Percentiles rank a stretch among this genome's conserved stretches.
Evolutionary conservation across 2,797 vertebrate species (phyloP).

Genomic region (Coreius guichenoti): DNA sequence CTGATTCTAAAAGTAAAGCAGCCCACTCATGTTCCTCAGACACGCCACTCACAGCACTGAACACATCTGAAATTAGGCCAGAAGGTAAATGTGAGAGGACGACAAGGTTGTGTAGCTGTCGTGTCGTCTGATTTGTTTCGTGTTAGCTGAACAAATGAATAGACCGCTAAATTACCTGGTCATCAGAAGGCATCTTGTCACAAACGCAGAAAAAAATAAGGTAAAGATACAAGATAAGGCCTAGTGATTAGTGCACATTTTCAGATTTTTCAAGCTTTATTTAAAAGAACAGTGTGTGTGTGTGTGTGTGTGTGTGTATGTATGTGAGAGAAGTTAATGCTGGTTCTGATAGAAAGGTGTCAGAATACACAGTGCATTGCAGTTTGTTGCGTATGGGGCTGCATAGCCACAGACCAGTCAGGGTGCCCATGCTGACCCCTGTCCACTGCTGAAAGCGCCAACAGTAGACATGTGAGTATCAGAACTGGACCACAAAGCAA

Average conservation of each 20-base stretch:
- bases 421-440: no score
- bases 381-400: no score
- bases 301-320: background rate
- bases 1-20: slow-evolving; percentile 55
- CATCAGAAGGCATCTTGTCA: slow-evolving; percentile 15
- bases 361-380: no score
- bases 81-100: slow-evolving; percentile 27
- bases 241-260: background rate
- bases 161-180: slow-evolving; percentile 27
- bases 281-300: background rate
- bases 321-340: no score
- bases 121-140: background rate
- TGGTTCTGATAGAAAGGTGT: no score
- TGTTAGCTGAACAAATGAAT: background rate
- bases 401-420: no score
- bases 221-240: background rate
- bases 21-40: slow-evolving; percentile 47
- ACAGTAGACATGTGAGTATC: no score
- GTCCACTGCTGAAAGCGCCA: no score
- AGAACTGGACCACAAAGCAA: no score
- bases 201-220: background rate
- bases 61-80: slow-evolving; percentile 39
- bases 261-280: background rate
- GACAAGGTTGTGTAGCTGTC: slow-evolving; percentile 7
- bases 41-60: slow-evolving; percentile 33